Conservation (phyloP, 2,113 vertebrate genomes). For the Turdus rufiventris region DNA sequence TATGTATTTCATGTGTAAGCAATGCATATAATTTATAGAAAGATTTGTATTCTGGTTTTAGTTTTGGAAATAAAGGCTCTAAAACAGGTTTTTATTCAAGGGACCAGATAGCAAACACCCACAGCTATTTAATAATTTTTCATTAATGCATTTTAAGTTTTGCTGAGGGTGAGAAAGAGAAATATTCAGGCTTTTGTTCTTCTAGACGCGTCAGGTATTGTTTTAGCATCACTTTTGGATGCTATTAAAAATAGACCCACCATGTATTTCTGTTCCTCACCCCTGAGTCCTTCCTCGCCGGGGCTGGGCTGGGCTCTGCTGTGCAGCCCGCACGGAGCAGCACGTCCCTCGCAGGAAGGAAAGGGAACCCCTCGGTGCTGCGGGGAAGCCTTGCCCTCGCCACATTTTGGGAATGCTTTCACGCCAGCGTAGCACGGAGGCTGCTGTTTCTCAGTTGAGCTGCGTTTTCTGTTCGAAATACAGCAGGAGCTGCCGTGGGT, state of each 20-base stretch:
- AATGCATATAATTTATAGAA: not conserved
- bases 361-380: not conserved
- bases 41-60: not conserved
- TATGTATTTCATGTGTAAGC: not conserved
- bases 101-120: not conserved
- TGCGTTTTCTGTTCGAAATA: not conserved
- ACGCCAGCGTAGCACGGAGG: accelerated
- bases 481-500: not conserved
- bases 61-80: not conserved
- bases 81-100: not conserved
- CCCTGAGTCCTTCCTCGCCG: not conserved
- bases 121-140: not conserved
- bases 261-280: not conserved
- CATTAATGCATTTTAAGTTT: not conserved
- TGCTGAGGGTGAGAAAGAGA: not conserved
- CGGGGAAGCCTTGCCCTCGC: not conserved
- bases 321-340: not conserved
- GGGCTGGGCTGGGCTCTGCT: not conserved
- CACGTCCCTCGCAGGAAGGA: not conserved
- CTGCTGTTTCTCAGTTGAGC: not conserved
- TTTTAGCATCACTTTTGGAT: not conserved
- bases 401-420: not conserved
- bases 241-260: not conserved
- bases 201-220: not conserved
- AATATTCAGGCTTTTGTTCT: not conserved